Base-by-base conservation (phyloP, 2,797 vertebrate species). In the Clamator glandarius region DNA sequence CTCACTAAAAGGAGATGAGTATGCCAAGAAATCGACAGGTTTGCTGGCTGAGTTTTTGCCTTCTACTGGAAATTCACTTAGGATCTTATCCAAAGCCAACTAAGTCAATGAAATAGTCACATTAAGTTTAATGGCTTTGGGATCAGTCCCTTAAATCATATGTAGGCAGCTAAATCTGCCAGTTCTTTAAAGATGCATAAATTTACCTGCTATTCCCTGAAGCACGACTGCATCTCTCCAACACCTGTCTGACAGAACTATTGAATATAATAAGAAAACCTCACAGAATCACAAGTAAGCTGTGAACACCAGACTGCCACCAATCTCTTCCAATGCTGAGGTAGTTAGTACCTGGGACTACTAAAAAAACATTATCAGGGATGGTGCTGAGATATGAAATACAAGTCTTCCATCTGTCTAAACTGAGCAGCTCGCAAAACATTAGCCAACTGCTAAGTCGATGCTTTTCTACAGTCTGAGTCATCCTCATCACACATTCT, bases 61-160 rank as follows among this genome's bases (percentile, higher is more conserved):
- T 96, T 90, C 95, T 96, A 96, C 89, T 94, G 95, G 94, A 96
- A 95, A 97, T 96, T 96, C 93, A 97, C 95, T 94, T 94, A 96
- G 74, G 91, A 96, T 62, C 87, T 96, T 93, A 96, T 96, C 92
- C 95, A 90, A 94, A 96, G 92, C 92, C 95, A 93, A 84, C 87
- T 94, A 96, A 94, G 89, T 94, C 95, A 96, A 91, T 95, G 95
- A 93, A 96, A 97, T 92, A 88, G 73, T 93, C 87, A 91, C 93
- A 95, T 94, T 96, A 95, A 92, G 69, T 97, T 95, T 95, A 95
- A 96, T 96, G 83, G 92, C 26, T 84, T 95, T 93, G 80, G 80
- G 92, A 96, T 95, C 95, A 92, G 85, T 77, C 93, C 92, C 77
- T 97, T 95, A 97, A 96, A 96, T 97, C 93, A 96, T 64, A 86